Base-by-base conservation (phyloP, 2,888 invertebrate genomes). In the Prosopocoilus inquinatus region DNA sequence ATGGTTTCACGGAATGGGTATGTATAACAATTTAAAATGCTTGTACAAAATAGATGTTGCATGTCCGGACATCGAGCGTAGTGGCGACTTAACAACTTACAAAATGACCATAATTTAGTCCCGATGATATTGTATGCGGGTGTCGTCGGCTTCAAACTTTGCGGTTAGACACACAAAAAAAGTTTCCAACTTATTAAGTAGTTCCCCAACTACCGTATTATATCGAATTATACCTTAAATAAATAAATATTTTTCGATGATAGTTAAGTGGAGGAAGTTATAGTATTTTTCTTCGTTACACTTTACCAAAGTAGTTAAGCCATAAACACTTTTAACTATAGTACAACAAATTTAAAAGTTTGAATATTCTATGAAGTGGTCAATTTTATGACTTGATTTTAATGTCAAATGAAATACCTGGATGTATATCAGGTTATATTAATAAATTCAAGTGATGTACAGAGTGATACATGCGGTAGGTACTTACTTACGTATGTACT, bases 61-160 rank as follows among this genome's bases (percentile, higher is more conserved):
- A 47, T 60, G 50, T 55, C 60, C 60, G 52, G 57, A 53, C 47
- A 47, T 53, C 9, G 46, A 55, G 39, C 52, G 46, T 52, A 57
- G 55, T 55, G 60, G 57, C 52, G 54, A 57, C 54, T 58, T 55
- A 60, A 60, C 57, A 58, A 55, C 55, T 55, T 53, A 52, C 44
- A 36, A 58, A 60, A 60, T 60, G 53, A 55, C 60, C 60, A 41
- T 60, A 60, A 60, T 60, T 60, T 57, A 53, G 49, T 55, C 57
- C 52, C 46, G 55, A 58, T 53, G 54, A 51, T 51, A 51, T 43
- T 51, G 45, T 20, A 51, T 51, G 51, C 51, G 51, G 45, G 51
- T 51, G 45, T 45, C 51, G 38, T 51, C 45, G 45, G 45, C 41
- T 41, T 9, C 9, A 13, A 41, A 41, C 41, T 41, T 41, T 41